A percentile compares a stretch with the other conserved stretches of the same genome.
Conservation (phyloP, 2,797 vertebrate species). For the Rhinoraja longicauda region DNA sequence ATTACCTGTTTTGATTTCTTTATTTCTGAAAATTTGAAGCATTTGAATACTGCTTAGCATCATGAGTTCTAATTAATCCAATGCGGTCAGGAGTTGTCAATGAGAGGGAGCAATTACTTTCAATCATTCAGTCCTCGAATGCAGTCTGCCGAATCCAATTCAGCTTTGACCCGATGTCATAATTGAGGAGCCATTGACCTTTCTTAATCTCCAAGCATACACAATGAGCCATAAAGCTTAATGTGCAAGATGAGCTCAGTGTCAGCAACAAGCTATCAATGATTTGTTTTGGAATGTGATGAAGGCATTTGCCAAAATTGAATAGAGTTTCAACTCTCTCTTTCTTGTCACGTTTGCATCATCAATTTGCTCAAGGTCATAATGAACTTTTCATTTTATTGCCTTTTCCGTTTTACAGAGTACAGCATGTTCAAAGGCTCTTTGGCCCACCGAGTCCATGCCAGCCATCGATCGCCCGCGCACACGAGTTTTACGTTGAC, state of each 20-base stretch:
- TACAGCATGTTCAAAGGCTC: no score
- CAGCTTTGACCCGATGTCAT: background rate
- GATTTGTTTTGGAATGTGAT: conserved; percentile 11
- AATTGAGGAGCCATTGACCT: background rate
- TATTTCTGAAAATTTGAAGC: background rate
- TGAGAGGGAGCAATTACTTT: conserved; percentile 9
- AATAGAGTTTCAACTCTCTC: background rate
- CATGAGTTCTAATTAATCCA: background rate
- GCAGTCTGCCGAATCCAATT: background rate
- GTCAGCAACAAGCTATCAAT: background rate
- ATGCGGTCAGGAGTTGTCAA: background rate
- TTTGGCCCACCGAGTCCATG: no score
- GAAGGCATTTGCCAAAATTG: background rate
- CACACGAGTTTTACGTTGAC: no score
- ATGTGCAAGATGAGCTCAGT: background rate
- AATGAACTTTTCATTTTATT: background rate
- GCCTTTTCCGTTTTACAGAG: no score
- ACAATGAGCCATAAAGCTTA: conserved; percentile 33
- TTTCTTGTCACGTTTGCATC: background rate
- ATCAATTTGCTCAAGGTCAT: background rate
- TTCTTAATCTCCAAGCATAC: background rate
- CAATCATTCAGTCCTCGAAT: background rate
- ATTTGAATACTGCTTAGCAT: background rate
- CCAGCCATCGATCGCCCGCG: no score
- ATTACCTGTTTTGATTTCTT: no score